Base-by-base conservation (phyloP, 1,140 invertebrate genomes). In the Eupeodes corollae region DNA sequence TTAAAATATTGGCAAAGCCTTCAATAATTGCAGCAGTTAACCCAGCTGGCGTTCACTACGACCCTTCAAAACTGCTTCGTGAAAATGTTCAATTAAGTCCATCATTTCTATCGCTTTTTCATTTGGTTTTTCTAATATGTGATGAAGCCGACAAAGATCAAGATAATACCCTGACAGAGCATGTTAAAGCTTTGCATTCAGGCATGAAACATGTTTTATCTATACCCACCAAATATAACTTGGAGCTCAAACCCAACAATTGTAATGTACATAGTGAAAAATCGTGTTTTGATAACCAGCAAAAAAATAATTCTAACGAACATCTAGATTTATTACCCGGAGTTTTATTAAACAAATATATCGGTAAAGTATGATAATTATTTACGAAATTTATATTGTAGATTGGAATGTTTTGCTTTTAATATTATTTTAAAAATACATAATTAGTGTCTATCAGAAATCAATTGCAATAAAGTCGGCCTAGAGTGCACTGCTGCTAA, bases 11-110 rank as follows among this genome's bases (percentile, higher is more conserved):
- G 30, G 83, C 88, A 1, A 74, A 86, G 41, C 84, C 88, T 1
- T 86, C 88, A 1, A 82, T 97, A 35, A 72, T 97, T 16, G 92
- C 91, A 38, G 91, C 91, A 30, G 92, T 91, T 13, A 97, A 97
- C 76, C 91, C 92, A 6, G 76, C 80, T 11, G 81, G 80, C 30
- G 92, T 92, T 16, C 85, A 88, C 58, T 97, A 96, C 63, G 83
- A 94, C 69, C 76, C 83, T 61, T 77, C 79, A 0, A 94, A 91
- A 73, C 91, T 87, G 33, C 79, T 97, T 2, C 75, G 80, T 6
- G 89, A 96, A 73, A 98, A 98, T 71, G 75, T 97, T 43, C 87
- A 86, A 68, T 80, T 97, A 51, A 82, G 81, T 50, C 78, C 83
- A 21, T 80, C 92, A 3, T 71, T 98, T 41, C 67, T 98, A 5